These are phyloP conservation scores for Strigops habroptila DNA, from an alignment of 2,113 vertebrate genomes.

Conservation along the genomic window DNA sequence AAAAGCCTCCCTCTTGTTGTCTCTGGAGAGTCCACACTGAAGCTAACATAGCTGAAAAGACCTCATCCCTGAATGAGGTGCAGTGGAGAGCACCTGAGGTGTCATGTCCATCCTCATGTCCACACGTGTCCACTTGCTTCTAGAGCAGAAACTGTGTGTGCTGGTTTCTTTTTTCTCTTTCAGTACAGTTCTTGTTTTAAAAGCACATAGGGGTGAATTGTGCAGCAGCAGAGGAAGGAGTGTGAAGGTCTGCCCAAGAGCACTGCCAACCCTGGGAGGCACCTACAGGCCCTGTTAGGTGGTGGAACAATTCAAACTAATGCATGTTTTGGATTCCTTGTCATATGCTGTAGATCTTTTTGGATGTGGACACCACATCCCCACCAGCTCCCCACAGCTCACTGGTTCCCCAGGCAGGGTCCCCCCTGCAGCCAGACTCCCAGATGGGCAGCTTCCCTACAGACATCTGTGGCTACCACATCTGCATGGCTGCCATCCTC, in stretches of 20 bases:
- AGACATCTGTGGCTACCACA: accelerated
- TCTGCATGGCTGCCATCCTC: accelerated
- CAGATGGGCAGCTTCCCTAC: accelerated
- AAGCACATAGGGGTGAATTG: neutral
- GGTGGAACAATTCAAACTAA: neutral
- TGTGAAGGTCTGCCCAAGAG: neutral
- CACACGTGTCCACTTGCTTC: accelerated
- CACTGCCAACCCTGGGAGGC: neutral
- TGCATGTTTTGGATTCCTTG: neutral
- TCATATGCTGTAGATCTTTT: neutral
- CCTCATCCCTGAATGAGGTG: neutral
- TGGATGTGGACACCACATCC: accelerated
- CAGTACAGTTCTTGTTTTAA: neutral
- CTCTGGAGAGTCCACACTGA: neutral
- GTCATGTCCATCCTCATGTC: accelerated
- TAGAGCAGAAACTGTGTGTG: neutral
- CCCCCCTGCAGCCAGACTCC: accelerated
- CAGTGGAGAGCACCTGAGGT: neutral
- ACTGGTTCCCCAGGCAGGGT: neutral
- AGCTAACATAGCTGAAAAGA: neutral
- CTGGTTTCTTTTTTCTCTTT: neutral
- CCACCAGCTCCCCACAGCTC: neutral
- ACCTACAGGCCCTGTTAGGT: neutral
- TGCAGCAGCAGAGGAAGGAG: neutral
- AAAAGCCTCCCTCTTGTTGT: neutral